These are phyloP conservation scores for Drosophila tanythrix DNA, from an alignment of 2,888 invertebrate genomes.

Conservation along the genomic window DNA sequence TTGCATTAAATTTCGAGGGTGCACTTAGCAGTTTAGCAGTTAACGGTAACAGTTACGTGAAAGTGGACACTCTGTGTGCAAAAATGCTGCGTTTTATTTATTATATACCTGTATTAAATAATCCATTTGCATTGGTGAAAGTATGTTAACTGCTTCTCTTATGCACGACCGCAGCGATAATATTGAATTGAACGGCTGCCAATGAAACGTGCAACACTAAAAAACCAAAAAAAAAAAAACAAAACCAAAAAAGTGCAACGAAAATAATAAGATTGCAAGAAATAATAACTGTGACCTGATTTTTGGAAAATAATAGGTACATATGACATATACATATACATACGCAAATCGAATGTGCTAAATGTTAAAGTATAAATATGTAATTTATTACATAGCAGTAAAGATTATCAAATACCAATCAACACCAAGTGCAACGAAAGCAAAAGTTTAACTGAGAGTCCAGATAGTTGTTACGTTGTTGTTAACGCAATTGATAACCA, in stretches of 20 bases:
- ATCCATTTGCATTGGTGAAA: conserved; percentile 75
- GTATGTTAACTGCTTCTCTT: conserved; percentile 72
- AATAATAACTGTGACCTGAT: conserved; percentile 27
- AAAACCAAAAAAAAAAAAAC: conserved; percentile 12
- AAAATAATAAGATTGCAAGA: conserved; percentile 11
- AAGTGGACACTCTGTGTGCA: conserved; percentile 41
- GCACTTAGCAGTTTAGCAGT: not conserved
- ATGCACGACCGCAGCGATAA: conserved; percentile 36
- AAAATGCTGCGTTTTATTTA: conserved; percentile 56
- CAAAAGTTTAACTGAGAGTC: conserved; percentile 18
- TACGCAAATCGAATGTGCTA: not conserved
- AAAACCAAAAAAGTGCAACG: conserved; percentile 33
- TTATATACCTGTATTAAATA: conserved; percentile 61
- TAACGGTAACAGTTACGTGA: conserved; percentile 55
- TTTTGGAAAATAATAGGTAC: conserved; percentile 21
- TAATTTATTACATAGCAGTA: conserved; percentile 5
- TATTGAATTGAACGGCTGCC: conserved; percentile 49
- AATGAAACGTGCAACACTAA: conserved; percentile 51
- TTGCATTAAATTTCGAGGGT: conserved; percentile 4
- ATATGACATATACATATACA: not conserved
- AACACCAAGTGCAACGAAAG: conserved; percentile 2
- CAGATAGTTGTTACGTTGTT: conserved; percentile 24
- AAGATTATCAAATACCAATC: conserved; percentile 1
- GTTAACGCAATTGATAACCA: conserved; percentile 43
- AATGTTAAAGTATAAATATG: conserved; percentile 1